phyloP scores from a whole-genome alignment of 2,113 vertebrate genomes.

The Passer montanus region DNA sequence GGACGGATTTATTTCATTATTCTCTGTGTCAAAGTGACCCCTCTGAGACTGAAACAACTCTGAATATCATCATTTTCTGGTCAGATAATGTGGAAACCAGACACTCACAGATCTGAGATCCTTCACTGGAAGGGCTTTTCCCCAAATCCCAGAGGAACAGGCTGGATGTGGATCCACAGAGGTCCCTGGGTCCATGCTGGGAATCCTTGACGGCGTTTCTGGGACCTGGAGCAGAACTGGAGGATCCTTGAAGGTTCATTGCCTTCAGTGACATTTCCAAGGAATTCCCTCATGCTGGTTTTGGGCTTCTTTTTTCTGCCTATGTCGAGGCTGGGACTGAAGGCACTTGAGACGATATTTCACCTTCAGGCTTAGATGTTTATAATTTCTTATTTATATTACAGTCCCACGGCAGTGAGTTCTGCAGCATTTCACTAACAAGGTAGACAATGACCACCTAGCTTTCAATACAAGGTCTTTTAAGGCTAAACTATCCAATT shows the following conservation, averaged over 20 bases:
- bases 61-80: neutral
- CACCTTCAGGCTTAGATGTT: neutral
- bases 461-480: neutral
- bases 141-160: neutral
- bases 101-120: neutral
- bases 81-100: neutral
- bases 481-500: neutral
- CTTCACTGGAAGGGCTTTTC: neutral
- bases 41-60: neutral
- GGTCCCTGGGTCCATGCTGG: neutral
- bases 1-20: neutral
- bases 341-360: neutral
- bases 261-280: neutral
- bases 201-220: neutral
- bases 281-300: neutral
- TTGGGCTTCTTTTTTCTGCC: neutral
- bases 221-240: neutral
- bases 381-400: neutral
- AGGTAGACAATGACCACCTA: neutral
- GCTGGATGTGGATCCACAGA: neutral
- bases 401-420: neutral
- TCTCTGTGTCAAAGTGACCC: neutral
- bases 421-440: neutral
- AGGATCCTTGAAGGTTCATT: neutral
- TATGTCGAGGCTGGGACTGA: neutral